Conservation (phyloP, 2,888 invertebrate species). For the Apotomis betuletana region DNA sequence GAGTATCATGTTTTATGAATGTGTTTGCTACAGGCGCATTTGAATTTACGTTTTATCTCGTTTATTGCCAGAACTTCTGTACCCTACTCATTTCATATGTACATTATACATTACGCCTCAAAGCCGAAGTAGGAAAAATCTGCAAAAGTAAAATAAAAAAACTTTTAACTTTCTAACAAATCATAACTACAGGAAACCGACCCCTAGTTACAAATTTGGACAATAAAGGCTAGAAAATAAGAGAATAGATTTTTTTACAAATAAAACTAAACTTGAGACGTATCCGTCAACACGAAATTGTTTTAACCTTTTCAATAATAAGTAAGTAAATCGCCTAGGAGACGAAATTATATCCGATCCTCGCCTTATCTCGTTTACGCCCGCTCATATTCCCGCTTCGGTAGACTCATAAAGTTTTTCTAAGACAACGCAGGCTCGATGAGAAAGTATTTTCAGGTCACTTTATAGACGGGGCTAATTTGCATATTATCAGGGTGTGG, state of each 20-base stretch:
- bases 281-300: background rate
- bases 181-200: too few relatives aligned
- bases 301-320: too few relatives aligned
- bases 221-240: too few relatives aligned
- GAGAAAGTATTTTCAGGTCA: conserved; percentile 76
- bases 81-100: background rate
- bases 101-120: background rate
- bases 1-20: conserved; percentile 42
- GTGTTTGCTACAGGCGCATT: conserved; percentile 34
- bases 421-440: conserved; percentile 63
- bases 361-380: background rate
- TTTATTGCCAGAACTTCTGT: conserved; percentile 19
- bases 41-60: conserved; percentile 33
- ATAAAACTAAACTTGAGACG: too few relatives aligned
- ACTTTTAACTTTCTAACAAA: too few relatives aligned
- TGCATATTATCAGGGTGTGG: conserved; percentile 81
- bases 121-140: background rate
- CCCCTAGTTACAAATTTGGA: too few relatives aligned
- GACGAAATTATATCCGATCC: background rate
- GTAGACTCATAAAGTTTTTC: conserved; percentile 53
- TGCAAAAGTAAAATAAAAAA: too few relatives aligned
- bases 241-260: too few relatives aligned
- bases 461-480: conserved; percentile 73
- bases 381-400: conserved; percentile 4
- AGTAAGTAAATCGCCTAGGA: background rate